Conservation (phyloP, 1,140 invertebrate species). For the Zaprionus ghesquierei region DNA sequence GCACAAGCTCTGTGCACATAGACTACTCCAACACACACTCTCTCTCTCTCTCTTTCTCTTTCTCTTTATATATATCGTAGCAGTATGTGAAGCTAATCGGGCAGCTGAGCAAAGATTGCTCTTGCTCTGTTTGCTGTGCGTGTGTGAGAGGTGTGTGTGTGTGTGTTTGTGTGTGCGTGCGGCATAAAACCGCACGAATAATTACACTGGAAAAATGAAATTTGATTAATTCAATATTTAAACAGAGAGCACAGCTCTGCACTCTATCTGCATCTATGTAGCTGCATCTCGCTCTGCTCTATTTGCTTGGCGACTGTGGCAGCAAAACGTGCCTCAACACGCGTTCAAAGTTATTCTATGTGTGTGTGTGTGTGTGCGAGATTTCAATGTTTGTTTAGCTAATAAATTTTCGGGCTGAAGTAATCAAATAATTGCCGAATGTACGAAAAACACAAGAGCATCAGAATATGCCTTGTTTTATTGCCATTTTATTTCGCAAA, state of each 20-base stretch:
- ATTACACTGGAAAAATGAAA: slow-evolving; percentile 64
- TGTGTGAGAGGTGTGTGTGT: background rate
- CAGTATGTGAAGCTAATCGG: background rate
- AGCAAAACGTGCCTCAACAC: background rate
- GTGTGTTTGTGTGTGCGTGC: slow-evolving; percentile 7
- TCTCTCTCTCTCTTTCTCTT: too few relatives aligned
- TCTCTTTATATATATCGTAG: background rate
- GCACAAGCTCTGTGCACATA: background rate
- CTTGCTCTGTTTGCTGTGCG: background rate
- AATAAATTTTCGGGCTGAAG: slow-evolving; percentile 75
- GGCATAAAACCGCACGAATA: slow-evolving; percentile 58
- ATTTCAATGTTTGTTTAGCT: slow-evolving; percentile 74
- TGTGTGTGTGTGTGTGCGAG: slow-evolving; percentile 22
- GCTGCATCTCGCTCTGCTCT: background rate
- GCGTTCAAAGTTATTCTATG: background rate
- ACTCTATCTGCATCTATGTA: slow-evolving; percentile 4
- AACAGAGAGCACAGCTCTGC: slow-evolving; percentile 3
- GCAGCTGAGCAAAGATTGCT: background rate
- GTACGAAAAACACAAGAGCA: slow-evolving; percentile 58
- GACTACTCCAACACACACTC: background rate
- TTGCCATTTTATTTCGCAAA: slow-evolving; percentile 79
- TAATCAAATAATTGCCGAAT: slow-evolving; percentile 80
- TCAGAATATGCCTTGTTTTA: slow-evolving; percentile 68
- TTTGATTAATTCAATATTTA: slow-evolving; percentile 78
- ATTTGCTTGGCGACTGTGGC: background rate